These are phyloP conservation scores for Hesperophylax magnus DNA, from an alignment of 1,140 invertebrate species.

Conservation along the genomic window DNA sequence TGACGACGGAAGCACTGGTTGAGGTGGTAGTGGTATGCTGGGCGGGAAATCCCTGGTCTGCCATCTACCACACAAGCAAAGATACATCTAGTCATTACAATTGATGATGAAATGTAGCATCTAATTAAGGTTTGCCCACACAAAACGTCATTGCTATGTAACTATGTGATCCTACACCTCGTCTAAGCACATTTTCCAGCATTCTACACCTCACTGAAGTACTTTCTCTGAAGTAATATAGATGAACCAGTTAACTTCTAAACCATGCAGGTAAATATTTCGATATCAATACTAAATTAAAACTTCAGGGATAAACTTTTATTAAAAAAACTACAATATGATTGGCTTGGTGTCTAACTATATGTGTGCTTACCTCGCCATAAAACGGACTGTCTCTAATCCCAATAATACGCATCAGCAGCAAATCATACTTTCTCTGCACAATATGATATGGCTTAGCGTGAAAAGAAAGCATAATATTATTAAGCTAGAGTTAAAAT, in stretches of 20 bases:
- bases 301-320: too few relatives aligned
- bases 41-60: conserved; percentile 78
- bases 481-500: neutral
- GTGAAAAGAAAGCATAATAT: neutral
- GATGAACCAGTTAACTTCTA: too few relatives aligned
- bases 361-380: too few relatives aligned
- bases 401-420: neutral
- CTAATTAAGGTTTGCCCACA: neutral
- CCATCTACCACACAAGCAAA: conserved; percentile 63
- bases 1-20: conserved; percentile 77
- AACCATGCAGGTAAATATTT: too few relatives aligned
- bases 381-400: too few relatives aligned
- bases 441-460: neutral
- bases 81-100: neutral
- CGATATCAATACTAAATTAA: too few relatives aligned
- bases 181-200: neutral
- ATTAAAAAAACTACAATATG: too few relatives aligned
- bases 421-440: too few relatives aligned
- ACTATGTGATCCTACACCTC: neutral
- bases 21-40: conserved; percentile 79
- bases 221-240: neutral
- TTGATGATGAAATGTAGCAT: neutral
- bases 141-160: neutral
- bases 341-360: too few relatives aligned
- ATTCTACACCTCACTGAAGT: neutral